Evolutionary conservation across 2,113 vertebrate species (phyloP), one percentile per base, ranked within the genome.

Genomic region (Gila orcuttii): DNA sequence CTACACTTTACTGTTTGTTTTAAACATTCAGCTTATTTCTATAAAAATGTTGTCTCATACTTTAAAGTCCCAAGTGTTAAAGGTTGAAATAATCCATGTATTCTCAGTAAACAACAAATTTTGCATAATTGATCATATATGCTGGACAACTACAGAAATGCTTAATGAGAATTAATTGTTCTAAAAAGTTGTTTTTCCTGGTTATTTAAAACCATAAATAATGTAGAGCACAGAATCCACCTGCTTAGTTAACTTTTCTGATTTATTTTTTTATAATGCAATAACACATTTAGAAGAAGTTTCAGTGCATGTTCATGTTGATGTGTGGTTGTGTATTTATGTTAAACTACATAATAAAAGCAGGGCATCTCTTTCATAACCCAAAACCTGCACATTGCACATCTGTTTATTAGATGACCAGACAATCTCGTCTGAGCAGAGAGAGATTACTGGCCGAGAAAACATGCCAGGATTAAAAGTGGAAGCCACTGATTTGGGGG

Each of bases 331-430:
- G 66, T 69, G 66, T 23, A 19, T 39, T 69, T 9, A 12, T 13
- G 10, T 23, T 17, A 6, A 52, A 31, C 25, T 33, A 52, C 3
- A 33, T 12, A 52, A 8, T 13, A 69, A 68, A 82, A 50, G 17
- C 62, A 69, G 80, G 62, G 33, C 80, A 15, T n/a, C 17, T 50
- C 62, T 82, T 82, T 82, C 80, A 82, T 82, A 82, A 82, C 28
- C 5, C 57, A n/a, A 60, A 25, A 28, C 3, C 39, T 64, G 79
- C 45, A 33, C 64, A 82, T 82, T 64, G 59, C 80, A 69, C 62
- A 69, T 82, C 62, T 69, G 64, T 52, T 69, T 64, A 66, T 81
- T 82, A 47, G 60, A 69, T 69, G 80, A 69, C 42, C 25, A 33
- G 80, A 55, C 10, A 31, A 82, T 82, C 79, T 69, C 3, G 19